Evolutionary conservation across 1,140 invertebrate genomes (phyloP).

Genomic region (Cherax quadricarinatus): DNA sequence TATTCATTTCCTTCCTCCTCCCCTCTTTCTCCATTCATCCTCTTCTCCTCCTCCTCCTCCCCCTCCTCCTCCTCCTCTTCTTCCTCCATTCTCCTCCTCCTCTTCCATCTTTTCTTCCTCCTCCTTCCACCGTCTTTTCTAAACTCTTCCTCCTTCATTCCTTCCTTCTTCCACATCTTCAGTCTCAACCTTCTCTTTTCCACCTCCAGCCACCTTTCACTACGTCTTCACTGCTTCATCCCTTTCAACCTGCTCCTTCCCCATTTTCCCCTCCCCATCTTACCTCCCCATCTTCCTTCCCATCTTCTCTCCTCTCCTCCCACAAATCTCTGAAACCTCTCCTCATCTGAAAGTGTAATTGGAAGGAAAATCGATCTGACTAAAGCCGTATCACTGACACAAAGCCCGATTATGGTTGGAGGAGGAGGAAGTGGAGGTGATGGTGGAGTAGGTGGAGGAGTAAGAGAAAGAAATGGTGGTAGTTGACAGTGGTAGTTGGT

Average conservation of each 20-base stretch:
- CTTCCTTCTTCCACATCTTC: background rate
- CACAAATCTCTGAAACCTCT: background rate
- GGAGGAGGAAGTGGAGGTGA: background rate
- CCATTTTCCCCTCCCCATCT: background rate
- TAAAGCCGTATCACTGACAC: slow-evolving; percentile 65
- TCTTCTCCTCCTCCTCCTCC: slow-evolving; percentile 1
- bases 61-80: background rate
- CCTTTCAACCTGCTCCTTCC: background rate
- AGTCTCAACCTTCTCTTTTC: background rate
- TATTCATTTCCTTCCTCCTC: background rate
- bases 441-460: background rate
- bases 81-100: background rate
- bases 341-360: slow-evolving; percentile 66
- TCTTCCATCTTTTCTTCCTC: background rate
- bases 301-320: background rate
- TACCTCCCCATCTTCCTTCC: background rate
- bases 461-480: too few relatives aligned
- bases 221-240: slow-evolving; percentile 6
- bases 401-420: slow-evolving; percentile 56
- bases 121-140: background rate
- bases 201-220: background rate
- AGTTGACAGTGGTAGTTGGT: too few relatives aligned
- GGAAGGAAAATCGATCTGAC: slow-evolving; percentile 66
- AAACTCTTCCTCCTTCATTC: background rate
- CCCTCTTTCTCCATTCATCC: background rate